Base-by-base conservation (phyloP, 1,140 invertebrate species). In the Metaphire vulgaris region DNA sequence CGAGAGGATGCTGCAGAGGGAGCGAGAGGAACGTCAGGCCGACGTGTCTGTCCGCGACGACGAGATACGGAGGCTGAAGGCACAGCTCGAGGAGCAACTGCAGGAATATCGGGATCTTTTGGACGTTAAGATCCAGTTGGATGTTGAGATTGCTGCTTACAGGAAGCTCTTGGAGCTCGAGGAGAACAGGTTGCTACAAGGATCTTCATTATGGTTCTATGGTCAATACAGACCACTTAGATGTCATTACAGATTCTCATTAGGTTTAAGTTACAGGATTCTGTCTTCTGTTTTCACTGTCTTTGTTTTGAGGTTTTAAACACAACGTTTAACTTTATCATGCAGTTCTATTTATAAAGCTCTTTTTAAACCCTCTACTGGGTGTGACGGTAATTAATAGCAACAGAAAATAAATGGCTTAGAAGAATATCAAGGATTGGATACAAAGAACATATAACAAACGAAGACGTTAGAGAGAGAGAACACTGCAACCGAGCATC, bases 121-220 rank as follows among this genome's bases (percentile, higher is more conserved):
- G 91, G 96, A 98, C 84, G 94, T 97, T 82, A 98, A 97, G 87
- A 86, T 97, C 12, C 94, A 93, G 41, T 87, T 99, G 69, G 97
- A 99, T 86, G 89, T 94, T 83, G 97, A 99, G 89, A 96, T 99
- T 78, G 91, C 94, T 28, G 94, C 95, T 67, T 99, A 99, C 88
- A 90, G 96, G 77, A 96, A 97, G 83, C 87, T 99, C 65, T 84
- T 94, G 69, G 92, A 94, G 84, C 89, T 88, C 31, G 92, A 94
- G 86, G 92, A 94, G 82, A 87, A 88, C 0, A 89, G 91, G 89
- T 90, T 78, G 73, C 68, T 70, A 28, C n/a, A n/a, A n/a, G n/a
- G n/a, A n/a, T n/a, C n/a, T n/a, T n/a, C n/a, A n/a, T n/a, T n/a
- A n/a, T n/a, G n/a, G n/a, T n/a, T n/a, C n/a, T n/a, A n/a, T n/a